Base-by-base conservation (phyloP, 2,113 vertebrate genomes). In the Ellobius talpinus region DNA sequence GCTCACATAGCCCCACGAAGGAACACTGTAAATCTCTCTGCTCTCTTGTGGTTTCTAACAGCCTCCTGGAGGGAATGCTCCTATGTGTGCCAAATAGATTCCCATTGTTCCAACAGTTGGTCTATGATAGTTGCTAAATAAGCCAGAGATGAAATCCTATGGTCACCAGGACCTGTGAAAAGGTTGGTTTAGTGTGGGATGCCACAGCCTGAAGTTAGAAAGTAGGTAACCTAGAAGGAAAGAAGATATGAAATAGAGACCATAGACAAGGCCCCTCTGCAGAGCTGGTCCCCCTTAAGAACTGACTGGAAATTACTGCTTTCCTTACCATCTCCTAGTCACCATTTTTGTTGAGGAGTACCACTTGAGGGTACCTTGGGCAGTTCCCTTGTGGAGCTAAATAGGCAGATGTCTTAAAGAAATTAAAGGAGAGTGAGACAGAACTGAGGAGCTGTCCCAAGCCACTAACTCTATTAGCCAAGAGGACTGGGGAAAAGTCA, bases 231-330 rank as follows among this genome's bases (percentile, higher is more conserved):
- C 12, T 13, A 42, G 63, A 86, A 86, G 58, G 17, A 42, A 88
- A 76, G 63, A 47, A 16, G 12, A 1, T 47, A 11, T 4, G 3
- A 76, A 63, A 66, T 8, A 23, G 33, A 12, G 33, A n/a, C 23
- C 1, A 13, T 1, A 3, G 26, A 50, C 42, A 39, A 47, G 21
- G 2, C 9, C 9, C 17, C 50, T 39, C 12, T 0, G 24, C 17
- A 93, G 14, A 76, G 5, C 10, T 52, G 29, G 10, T 26, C 66
- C 2, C 52, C 39, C 1, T 16, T 17, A 45, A n/a, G 74, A 36
- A 84, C 12, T 9, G 42, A 1, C 1, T 5, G 55, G 47, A 61
- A 65, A 4, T 47, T 19, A 52, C 2, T 55, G n/a, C 9, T 4
- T 63, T 79, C 42, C 10, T 76, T 33, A 39, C 14, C n/a, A 31